A percentile compares a stretch with the other conserved stretches of the same genome.
These are phyloP conservation scores for Morelia viridis DNA, from an alignment of 2,797 vertebrate species.

Conservation along the genomic window DNA sequence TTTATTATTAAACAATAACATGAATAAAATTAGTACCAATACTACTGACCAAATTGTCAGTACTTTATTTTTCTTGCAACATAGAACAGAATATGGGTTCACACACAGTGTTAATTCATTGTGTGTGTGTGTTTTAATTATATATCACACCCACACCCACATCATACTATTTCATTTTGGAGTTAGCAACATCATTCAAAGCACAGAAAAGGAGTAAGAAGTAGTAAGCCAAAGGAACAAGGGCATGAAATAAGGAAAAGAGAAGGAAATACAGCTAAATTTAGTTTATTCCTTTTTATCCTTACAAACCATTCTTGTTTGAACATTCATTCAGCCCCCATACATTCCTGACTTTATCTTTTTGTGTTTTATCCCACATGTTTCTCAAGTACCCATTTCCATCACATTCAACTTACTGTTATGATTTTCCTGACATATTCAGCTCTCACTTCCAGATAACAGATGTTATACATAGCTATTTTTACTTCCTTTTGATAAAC, in stretches of 20 bases:
- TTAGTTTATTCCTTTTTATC: not conserved
- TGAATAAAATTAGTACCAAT: not conserved
- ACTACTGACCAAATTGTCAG: not conserved
- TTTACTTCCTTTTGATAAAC: not conserved
- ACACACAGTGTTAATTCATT: not conserved
- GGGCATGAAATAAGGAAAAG: not conserved
- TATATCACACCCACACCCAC: not conserved
- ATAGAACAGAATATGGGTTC: not conserved
- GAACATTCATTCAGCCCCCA: not conserved
- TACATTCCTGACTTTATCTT: not conserved
- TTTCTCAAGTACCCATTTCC: not conserved
- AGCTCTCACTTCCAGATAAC: not conserved
- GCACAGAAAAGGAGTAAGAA: not conserved
- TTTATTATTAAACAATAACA: not conserved
- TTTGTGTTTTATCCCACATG: not conserved
- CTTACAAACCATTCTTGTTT: not conserved
- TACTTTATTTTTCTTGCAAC: not conserved
- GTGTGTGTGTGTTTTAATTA: not conserved
- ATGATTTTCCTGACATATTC: not conserved
- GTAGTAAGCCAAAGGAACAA: not conserved
- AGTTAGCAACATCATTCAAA: not conserved
- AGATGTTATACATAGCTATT: not conserved
- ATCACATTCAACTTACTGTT: not conserved
- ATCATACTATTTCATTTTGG: not conserved
- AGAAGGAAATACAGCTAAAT: not conserved